These are phyloP conservation scores for Calypte anna DNA, from an alignment of 2,113 vertebrate species.

Conservation along the genomic window DNA sequence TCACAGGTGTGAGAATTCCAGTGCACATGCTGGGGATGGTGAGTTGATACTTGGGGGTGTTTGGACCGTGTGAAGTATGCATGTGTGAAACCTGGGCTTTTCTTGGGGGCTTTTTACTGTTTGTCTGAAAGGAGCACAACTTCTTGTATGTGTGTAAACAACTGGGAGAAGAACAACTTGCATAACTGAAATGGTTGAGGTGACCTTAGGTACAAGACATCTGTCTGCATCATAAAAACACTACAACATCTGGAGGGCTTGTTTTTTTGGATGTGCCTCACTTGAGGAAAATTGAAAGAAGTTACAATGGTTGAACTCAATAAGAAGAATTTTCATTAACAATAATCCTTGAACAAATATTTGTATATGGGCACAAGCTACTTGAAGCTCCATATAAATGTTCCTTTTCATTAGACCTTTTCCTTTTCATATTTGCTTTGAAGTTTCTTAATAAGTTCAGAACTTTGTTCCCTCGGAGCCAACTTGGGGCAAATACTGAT, in stretches of 20 bases:
- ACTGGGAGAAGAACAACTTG: neutral
- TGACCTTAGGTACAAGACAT: neutral
- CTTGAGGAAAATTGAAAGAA: neutral
- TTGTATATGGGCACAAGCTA: constrained; percentile 24
- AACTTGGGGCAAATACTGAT: neutral
- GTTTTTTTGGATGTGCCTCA: neutral
- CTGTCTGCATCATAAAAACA: neutral
- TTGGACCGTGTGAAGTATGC: neutral
- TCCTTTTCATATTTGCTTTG: constrained; percentile 27
- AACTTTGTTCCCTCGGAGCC: neutral
- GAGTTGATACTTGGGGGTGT: neutral
- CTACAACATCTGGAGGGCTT: neutral
- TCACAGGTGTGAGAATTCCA: neutral
- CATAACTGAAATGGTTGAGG: neutral
- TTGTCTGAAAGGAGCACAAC: neutral
- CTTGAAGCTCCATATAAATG: neutral
- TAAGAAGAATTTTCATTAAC: constrained; percentile 33
- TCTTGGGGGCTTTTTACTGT: neutral
- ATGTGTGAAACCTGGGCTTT: neutral
- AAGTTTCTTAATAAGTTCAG: constrained; percentile 36
- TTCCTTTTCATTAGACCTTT: constrained; percentile 28
- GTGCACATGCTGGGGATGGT: rapidly evolving
- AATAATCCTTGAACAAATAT: constrained; percentile 19
- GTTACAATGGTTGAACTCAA: neutral
- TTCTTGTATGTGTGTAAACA: neutral